These are phyloP conservation scores for Craterocephalus amniculus DNA, from an alignment of 2,797 vertebrate genomes.

Conservation along the genomic window DNA sequence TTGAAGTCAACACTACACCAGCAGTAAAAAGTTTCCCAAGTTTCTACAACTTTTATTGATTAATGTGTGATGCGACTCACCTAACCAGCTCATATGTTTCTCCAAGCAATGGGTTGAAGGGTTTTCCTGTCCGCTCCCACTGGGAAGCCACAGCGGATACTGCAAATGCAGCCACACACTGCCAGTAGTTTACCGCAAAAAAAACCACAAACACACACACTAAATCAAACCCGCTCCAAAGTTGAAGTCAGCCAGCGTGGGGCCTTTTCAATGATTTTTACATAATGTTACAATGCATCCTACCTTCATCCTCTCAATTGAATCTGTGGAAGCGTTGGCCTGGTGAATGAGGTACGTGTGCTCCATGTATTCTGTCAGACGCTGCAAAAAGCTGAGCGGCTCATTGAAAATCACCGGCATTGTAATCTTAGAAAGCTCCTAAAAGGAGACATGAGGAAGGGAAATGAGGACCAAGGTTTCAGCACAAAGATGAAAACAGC, in stretches of 20 bases:
- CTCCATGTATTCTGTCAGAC: conserved; percentile 98
- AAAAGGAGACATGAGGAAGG: conserved; percentile 20
- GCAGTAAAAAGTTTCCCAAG: too few species aligned
- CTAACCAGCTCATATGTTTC: conserved; percentile 96
- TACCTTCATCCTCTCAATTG: conserved; percentile 97
- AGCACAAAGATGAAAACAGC: conserved; percentile 20
- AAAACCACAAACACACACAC: conserved; percentile 14
- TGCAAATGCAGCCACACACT: conserved; percentile 96
- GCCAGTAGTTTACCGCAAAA: conserved; percentile 1
- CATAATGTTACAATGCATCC: background rate
- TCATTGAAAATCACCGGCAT: conserved; percentile 99
- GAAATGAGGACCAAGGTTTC: background rate
- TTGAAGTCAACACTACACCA: too few species aligned
- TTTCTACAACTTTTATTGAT: background rate
- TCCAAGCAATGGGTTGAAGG: conserved; percentile 96
- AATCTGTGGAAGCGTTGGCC: conserved; percentile 87
- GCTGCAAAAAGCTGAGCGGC: conserved; percentile 96
- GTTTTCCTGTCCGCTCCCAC: conserved; percentile 98
- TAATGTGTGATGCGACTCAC: conserved; percentile 68
- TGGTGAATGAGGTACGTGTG: conserved; percentile 97
- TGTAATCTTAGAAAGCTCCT: conserved; percentile 98
- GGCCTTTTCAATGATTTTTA: background rate
- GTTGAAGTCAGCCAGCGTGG: background rate
- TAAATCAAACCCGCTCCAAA: conserved; percentile 3
- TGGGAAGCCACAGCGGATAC: conserved; percentile 98